Base-by-base conservation (phyloP, 2,888 invertebrate species). In the Frankliniella fusca region DNA sequence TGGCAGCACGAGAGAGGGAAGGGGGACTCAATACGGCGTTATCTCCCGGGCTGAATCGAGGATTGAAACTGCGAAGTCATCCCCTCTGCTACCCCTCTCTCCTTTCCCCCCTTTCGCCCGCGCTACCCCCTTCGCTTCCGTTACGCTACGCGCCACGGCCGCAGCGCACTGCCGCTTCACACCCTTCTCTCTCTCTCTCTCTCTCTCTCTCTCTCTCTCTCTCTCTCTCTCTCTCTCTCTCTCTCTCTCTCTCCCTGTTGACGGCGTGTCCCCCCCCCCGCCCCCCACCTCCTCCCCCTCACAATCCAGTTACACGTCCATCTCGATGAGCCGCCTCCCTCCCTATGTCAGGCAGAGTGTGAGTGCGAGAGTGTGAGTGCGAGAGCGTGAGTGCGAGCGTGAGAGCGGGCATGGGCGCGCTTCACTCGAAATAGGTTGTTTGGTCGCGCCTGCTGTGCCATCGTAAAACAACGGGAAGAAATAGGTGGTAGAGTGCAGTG, bases 161-260 rank as follows among this genome's bases (percentile, higher is more conserved):
- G 38, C 38, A 38, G 38, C 54, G 54, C 20, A 15, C 54, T 54
- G 54, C 38, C 5, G 38, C 38, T 38, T 38, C 38, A 38, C 38
- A 38, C 38, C 54, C 18, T 15, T 50, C 50, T 50, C 50, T 50
- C 50, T 50, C 50, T 50, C 50, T 50, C 50, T 50, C 50, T 50
- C 50, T 50, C 50, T 50, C 50, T 50, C 50, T 50, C 50, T 50
- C 50, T 48, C 28, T 79, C 70, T 81, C 82, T 48, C 83, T 81
- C 82, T 28, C 49, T 81, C 80, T 81, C 82, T 48, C n/a, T 79
- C 23, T 76, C 82, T 84, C 83, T 83, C 84, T 83, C 83, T n/a
- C n/a, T 10, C 7, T n/a, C 65, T 9, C 65, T n/a, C 65, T 54
- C 54, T 54, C 18, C 54, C 54, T 54, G 15, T 15, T 54, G 20